These are phyloP conservation scores for Andrena trimmerana DNA, from an alignment of 2,888 invertebrate species.

Conservation along the genomic window DNA sequence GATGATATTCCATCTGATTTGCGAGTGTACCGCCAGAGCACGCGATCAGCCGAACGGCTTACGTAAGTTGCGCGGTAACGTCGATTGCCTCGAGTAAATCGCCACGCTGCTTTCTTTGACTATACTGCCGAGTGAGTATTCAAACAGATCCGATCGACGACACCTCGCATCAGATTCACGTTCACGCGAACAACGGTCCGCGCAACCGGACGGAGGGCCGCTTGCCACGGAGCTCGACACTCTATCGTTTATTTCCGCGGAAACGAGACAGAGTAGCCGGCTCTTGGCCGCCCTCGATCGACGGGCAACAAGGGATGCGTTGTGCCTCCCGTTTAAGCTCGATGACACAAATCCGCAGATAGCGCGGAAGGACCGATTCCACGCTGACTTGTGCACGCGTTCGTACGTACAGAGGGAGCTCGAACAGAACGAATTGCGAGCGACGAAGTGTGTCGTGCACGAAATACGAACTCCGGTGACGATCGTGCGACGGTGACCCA, in stretches of 20 bases:
- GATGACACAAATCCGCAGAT: conserved; percentile 9
- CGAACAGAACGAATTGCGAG: conserved; percentile 9
- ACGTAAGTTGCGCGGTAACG: conserved; percentile 59
- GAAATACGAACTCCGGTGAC: conserved; percentile 18
- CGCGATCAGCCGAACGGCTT: conserved; percentile 46
- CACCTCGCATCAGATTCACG: background rate
- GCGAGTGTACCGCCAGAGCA: conserved; percentile 53
- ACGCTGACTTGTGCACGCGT: background rate
- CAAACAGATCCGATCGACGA: background rate
- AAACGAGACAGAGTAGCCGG: conserved; percentile 47
- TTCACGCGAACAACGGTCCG: background rate
- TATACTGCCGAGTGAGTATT: conserved; percentile 4
- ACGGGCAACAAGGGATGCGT: background rate
- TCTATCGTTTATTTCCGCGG: conserved; percentile 44
- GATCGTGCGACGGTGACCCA: conserved; percentile 47
- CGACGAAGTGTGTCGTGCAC: conserved; percentile 27
- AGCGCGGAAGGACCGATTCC: background rate
- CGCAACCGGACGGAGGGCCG: background rate
- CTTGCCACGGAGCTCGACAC: conserved; percentile 13
- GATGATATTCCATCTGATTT: conserved; percentile 47
- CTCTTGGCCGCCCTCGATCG: background rate
- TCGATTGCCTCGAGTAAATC: conserved; percentile 27
- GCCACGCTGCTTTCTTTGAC: background rate
- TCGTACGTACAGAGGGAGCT: background rate
- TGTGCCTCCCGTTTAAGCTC: background rate